Evolutionary conservation across 2,113 vertebrate species (phyloP).

Genomic region (Daphoenositta chrysoptera): DNA sequence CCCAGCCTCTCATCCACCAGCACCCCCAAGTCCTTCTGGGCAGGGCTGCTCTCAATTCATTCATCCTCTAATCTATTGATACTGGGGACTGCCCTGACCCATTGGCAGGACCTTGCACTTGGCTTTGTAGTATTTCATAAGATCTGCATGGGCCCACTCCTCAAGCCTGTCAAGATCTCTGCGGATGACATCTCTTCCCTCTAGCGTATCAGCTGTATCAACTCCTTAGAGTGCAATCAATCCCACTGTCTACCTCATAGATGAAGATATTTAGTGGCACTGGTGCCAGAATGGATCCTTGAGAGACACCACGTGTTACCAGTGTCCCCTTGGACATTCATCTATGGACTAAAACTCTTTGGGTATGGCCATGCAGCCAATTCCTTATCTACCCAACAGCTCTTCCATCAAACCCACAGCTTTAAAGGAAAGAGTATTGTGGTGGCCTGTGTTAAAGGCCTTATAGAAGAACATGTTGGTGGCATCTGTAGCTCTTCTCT

Average conservation of each 20-base stretch:
- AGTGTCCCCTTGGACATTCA: background rate
- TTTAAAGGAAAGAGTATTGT: background rate
- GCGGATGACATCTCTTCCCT: background rate
- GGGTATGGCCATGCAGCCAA: background rate
- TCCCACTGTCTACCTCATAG: background rate
- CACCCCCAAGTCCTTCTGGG: accelerated
- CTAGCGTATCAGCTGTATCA: background rate
- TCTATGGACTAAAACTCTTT: background rate
- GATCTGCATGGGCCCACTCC: background rate
- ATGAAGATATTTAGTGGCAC: background rate
- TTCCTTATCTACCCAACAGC: background rate
- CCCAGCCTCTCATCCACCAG: background rate
- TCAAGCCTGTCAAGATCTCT: background rate
- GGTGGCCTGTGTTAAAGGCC: background rate
- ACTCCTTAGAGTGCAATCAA: background rate
- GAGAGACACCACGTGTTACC: background rate
- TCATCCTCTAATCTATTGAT: background rate
- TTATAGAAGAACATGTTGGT: background rate
- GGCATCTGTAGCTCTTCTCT: background rate
- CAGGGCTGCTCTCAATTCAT: background rate
- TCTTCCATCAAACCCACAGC: background rate
- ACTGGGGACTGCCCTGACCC: background rate
- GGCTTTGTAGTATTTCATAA: background rate
- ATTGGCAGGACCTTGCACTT: background rate
- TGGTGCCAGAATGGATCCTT: background rate